A percentile compares a stretch with the other conserved stretches of the same genome.
These are phyloP conservation scores for Epirrhoe alternata DNA, from an alignment of 2,888 invertebrate genomes.

Conservation along the genomic window DNA sequence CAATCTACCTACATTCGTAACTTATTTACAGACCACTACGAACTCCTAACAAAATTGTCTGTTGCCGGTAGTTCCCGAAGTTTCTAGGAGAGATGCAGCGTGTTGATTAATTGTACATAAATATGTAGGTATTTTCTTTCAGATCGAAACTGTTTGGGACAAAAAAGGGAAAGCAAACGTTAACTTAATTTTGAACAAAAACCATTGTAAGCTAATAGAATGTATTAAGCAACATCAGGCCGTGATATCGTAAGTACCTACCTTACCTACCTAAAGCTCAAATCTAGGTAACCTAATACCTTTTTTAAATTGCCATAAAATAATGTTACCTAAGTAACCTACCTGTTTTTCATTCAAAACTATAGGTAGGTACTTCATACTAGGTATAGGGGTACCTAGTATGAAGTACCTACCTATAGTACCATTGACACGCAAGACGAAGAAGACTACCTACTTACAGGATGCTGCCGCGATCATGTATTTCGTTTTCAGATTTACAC, in stretches of 20 bases:
- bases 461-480: too few species aligned
- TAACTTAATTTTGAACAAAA: conserved; percentile 44
- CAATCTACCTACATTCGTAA: conserved; percentile 21
- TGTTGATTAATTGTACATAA: conserved; percentile 19
- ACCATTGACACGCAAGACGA: too few species aligned
- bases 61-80: background rate
- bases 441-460: too few species aligned
- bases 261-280: conserved; percentile 21
- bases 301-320: too few species aligned
- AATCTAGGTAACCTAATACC: too few species aligned
- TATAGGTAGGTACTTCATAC: too few species aligned
- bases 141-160: conserved; percentile 47
- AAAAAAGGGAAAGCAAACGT: conserved; percentile 33
- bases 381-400: too few species aligned
- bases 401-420: too few species aligned
- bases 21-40: conserved; percentile 8
- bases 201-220: conserved; percentile 62
- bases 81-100: conserved; percentile 6
- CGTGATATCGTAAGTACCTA: conserved; percentile 63
- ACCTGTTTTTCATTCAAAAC: too few species aligned
- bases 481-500: conserved; percentile 67
- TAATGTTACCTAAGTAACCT: too few species aligned
- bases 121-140: conserved; percentile 32
- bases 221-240: conserved; percentile 73
- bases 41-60: conserved; percentile 14